Base-by-base conservation (phyloP, 2,888 invertebrate species). In the Netelia virgata region DNA sequence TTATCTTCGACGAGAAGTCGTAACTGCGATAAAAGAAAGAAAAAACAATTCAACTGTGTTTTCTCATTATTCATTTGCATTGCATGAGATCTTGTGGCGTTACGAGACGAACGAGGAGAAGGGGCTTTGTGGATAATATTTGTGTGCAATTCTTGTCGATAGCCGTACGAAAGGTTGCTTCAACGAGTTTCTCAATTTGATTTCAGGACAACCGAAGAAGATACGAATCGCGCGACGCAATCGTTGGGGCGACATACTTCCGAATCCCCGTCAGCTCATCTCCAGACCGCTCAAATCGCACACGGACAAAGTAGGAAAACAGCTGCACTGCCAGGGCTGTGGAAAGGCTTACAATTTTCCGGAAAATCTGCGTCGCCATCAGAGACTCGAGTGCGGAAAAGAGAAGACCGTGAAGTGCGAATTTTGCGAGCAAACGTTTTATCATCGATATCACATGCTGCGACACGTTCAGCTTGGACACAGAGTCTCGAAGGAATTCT, bases 321-420 rank as follows among this genome's bases (percentile, higher is more conserved):
- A 23, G 3, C 18, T 55, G 55, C 20, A 10, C 5, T 81, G 82
- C 69, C 55, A 23, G 72, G 90, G 92, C 75, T 94, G 94, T 84
- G 94, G 93, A 69, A 93, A 92, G 76, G 91, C 90, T 72, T 88
- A 88, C 73, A 77, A 75, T 41, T 77, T 74, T 36, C 73, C 77
- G 16, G 78, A 84, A 64, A 88, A 85, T 79, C 83, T 90, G 36
- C 76, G 84, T 55, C 83, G 88, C 53, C 89, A 89, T 61, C 82
- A 79, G 76, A 86, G 83, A 69, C 77, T 87, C 23, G 88, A 92
- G 82, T 92, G 93, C 77, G 92, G 92, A 23, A 88, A 91, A 66
- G 61, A 70, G 41, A 83, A 81, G 41, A 77, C 74, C 43, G 75
- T 80, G 14, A 63, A 80, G 28, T 82, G 85, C 70, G 87, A 83